A percentile compares a stretch with the other conserved stretches of the same genome.
Evolutionary conservation across 2,797 vertebrate genomes (phyloP).

Genomic region (Echeneis naucrates): DNA sequence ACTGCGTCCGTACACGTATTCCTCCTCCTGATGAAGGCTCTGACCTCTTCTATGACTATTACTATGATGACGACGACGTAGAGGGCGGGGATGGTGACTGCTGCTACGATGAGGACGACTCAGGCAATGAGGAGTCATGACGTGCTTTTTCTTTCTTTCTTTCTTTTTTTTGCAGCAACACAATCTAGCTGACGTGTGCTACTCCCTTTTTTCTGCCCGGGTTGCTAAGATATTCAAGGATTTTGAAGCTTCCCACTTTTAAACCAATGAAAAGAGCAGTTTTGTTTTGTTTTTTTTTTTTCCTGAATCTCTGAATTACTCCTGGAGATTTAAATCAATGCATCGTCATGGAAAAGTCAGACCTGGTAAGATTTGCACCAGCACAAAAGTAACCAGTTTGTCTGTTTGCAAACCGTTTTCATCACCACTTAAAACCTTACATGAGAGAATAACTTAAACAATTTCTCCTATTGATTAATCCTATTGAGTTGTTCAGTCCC

Average conservation of each 20-base stretch:
- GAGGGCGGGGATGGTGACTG: constrained; percentile 88
- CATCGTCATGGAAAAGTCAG: constrained; percentile 52
- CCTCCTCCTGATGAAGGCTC: constrained; percentile 90
- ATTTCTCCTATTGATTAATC: constrained; percentile 14
- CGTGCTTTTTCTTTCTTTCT: no score
- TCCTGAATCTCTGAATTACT: constrained; percentile 53
- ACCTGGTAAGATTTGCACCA: constrained; percentile 77
- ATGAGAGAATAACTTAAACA: constrained; percentile 31
- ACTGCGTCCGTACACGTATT: constrained; percentile 92
- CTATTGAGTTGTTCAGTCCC: constrained; percentile 15
- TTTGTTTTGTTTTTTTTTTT: no score
- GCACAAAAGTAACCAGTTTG: constrained; percentile 69
- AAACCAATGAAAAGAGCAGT: constrained; percentile 70
- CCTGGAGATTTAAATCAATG: constrained; percentile 56
- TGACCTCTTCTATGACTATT: constrained; percentile 94
- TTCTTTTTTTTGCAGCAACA: constrained; percentile 25
- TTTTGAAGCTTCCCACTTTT: constrained; percentile 70
- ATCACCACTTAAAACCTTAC: constrained; percentile 61
- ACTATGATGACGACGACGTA: constrained; percentile 91
- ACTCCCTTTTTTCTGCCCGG: constrained; percentile 51
- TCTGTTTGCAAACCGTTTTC: constrained; percentile 34
- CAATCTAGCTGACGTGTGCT: constrained; percentile 44
- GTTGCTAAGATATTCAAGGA: constrained; percentile 66
- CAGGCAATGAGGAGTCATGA: constrained; percentile 94
- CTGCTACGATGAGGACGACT: constrained; percentile 92